Percentiles rank a stretch among this genome's conserved stretches.
Conservation (phyloP, 2,888 invertebrate species). For the Sturmia bella region DNA sequence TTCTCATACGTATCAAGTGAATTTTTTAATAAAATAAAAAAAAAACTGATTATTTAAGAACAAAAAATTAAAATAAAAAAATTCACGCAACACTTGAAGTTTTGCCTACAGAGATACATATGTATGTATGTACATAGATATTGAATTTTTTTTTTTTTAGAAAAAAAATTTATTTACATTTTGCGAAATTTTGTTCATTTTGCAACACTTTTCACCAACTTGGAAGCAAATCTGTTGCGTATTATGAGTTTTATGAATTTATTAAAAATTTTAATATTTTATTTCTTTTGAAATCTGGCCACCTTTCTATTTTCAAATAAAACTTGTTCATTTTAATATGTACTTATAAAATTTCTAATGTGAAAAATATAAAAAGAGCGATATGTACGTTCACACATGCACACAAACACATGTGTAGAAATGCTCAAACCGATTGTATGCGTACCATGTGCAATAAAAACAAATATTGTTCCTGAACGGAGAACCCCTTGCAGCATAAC, state of each 20-base stretch:
- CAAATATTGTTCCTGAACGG: conserved; percentile 36
- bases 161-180: too few species aligned
- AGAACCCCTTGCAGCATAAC: conserved; percentile 49
- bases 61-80: too few species aligned
- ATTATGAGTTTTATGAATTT: neutral
- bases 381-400: neutral
- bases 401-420: neutral
- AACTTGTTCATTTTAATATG: conserved; percentile 14
- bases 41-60: too few species aligned
- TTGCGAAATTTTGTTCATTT: too few species aligned
- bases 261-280: conserved; percentile 3
- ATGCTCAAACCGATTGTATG: neutral
- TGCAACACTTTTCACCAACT: neutral
- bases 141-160: too few species aligned
- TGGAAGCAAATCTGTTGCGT: neutral
- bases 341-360: conserved; percentile 25
- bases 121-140: too few species aligned
- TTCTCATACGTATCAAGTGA: too few species aligned
- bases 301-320: conserved; percentile 14
- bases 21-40: too few species aligned
- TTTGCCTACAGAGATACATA: too few species aligned
- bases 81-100: too few species aligned
- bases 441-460: neutral
- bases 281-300: conserved; percentile 14
- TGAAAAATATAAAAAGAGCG: neutral